Evolutionary conservation across 2,888 invertebrate species (phyloP).

Genomic region (Xiphydria camelus): DNA sequence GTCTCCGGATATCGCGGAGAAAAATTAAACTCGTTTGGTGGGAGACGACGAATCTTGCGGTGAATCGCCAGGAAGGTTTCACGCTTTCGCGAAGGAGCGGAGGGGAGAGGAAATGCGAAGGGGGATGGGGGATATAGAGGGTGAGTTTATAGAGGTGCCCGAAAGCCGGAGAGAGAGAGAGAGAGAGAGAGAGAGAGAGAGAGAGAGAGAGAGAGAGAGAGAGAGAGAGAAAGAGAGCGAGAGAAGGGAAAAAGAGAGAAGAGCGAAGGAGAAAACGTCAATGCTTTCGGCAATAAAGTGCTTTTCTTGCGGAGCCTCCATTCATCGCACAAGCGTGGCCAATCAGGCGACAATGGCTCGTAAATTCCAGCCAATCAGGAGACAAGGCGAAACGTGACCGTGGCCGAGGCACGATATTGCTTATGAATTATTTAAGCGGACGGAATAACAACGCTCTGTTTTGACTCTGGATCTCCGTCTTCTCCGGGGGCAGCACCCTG

Average conservation of each 20-base stretch:
- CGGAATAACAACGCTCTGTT: constrained; percentile 36
- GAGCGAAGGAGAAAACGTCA: background rate
- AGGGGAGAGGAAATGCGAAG: constrained; percentile 7
- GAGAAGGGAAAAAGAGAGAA: no score
- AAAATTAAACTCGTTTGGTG: no score
- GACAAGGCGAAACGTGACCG: constrained; percentile 50
- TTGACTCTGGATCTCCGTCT: constrained; percentile 20
- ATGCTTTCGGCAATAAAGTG: constrained; percentile 42
- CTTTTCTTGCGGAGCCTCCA: constrained; percentile 44
- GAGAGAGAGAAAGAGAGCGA: no score
- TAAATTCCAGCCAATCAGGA: constrained; percentile 55
- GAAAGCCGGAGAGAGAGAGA: constrained; percentile 25
- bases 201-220: no score
- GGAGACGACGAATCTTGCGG: no score
- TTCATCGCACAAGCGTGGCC: constrained; percentile 50
- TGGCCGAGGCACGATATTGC: constrained; percentile 46
- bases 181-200: no score
- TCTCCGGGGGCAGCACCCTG: constrained; percentile 17
- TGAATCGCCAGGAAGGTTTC: no score
- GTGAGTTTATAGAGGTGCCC: constrained; percentile 9
- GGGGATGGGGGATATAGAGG: constrained; percentile 11
- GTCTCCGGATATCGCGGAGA: no score
- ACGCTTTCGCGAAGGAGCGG: constrained; percentile 27
- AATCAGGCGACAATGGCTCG: constrained; percentile 56
- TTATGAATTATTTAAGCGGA: constrained; percentile 56